Evolutionary conservation across 2,888 invertebrate genomes (phyloP).

Genomic region (Clitarchus hookeri): DNA sequence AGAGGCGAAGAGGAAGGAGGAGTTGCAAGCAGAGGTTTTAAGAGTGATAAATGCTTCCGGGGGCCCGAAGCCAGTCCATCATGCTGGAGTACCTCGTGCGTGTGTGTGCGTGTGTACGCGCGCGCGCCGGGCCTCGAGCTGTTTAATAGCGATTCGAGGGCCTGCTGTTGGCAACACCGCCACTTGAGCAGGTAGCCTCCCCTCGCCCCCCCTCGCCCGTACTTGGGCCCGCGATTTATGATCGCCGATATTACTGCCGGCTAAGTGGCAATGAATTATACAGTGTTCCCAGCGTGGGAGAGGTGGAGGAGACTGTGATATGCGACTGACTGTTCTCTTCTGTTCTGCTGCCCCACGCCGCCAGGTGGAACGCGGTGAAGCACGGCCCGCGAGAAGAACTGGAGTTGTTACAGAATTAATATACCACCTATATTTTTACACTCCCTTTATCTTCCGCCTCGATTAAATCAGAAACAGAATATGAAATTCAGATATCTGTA

Average conservation of each 20-base stretch:
- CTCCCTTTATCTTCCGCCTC: neutral
- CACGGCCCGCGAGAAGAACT: neutral
- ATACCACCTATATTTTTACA: neutral
- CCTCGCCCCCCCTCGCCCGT: neutral
- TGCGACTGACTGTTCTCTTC: neutral
- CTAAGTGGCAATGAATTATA: slow-evolving; percentile 6
- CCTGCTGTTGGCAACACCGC: slow-evolving; percentile 10
- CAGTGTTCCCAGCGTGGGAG: neutral
- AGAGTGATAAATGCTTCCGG: neutral
- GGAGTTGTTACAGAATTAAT: neutral
- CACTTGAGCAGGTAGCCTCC: neutral
- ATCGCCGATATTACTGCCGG: slow-evolving; percentile 14
- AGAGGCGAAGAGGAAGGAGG: neutral
- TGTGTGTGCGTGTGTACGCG: too few relatives aligned
- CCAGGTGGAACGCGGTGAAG: neutral
- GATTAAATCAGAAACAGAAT: neutral
- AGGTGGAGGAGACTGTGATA: neutral
- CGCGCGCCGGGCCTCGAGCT: neutral
- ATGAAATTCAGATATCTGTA: too few relatives aligned
- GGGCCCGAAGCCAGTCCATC: neutral
- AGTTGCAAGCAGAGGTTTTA: slow-evolving; percentile 1
- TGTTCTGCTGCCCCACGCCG: neutral
- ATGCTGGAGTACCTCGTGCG: neutral
- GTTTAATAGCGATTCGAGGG: slow-evolving; percentile 14
- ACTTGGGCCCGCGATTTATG: slow-evolving; percentile 7